A percentile compares a stretch with the other conserved stretches of the same genome.
Conservation (phyloP, 1,140 invertebrate genomes). For the Pseudomyrmex dendroicus region DNA sequence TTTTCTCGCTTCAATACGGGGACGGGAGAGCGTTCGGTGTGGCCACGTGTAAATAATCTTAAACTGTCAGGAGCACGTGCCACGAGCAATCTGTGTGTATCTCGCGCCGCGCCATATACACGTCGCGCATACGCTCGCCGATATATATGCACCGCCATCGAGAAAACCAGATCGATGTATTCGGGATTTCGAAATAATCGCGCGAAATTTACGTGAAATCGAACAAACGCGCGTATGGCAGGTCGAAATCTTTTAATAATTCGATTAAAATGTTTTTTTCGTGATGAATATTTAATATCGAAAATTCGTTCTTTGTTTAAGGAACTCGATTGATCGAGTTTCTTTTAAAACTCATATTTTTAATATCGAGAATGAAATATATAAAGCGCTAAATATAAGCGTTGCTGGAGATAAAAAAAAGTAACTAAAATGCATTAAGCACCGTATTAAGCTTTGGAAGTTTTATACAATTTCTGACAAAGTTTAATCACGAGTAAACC, state of each 20-base stretch:
- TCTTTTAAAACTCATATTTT: too few relatives aligned
- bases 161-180: conserved; percentile 16
- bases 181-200: conserved; percentile 24
- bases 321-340: too few relatives aligned
- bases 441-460: background rate
- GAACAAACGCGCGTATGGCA: background rate
- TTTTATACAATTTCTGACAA: conserved; percentile 1
- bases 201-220: background rate
- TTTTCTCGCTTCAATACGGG: background rate
- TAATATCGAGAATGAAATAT: too few relatives aligned
- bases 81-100: background rate
- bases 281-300: background rate
- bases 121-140: background rate
- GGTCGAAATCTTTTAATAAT: background rate
- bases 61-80: conserved; percentile 29
- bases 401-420: too few relatives aligned
- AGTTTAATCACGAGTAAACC: background rate
- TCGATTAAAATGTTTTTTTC: background rate
- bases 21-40: background rate
- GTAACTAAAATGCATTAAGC: background rate
- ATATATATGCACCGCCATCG: conserved; percentile 3
- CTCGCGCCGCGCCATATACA: conserved; percentile 14
- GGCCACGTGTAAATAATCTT: conserved; percentile 43
- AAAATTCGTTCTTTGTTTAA: background rate
- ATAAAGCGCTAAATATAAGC: too few relatives aligned